A percentile compares a stretch with the other conserved stretches of the same genome.
phyloP scores from a whole-genome alignment of 2,888 invertebrate species.

The Tetragonula carbonaria region DNA sequence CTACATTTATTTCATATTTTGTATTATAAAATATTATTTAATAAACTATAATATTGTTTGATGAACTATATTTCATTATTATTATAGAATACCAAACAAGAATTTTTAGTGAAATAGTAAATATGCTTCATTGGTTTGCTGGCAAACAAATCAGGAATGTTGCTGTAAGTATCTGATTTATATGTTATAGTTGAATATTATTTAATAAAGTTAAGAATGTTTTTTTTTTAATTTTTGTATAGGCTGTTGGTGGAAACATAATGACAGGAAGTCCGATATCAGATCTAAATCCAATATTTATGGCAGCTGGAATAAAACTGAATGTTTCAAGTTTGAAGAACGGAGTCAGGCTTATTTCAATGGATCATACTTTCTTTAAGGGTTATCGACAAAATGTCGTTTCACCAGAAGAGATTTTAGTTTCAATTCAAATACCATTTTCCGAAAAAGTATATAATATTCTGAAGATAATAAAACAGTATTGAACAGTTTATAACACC shows the following conservation, averaged over 20 bases:
- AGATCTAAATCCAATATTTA: constrained; percentile 96
- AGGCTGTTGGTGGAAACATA: constrained; percentile 96
- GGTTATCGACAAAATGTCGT: constrained; percentile 93
- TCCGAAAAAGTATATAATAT: constrained; percentile 72
- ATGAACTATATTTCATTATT: constrained; percentile 10
- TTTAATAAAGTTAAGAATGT: background rate
- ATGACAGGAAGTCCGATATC: constrained; percentile 98
- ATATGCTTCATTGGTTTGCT: constrained; percentile 97
- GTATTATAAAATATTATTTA: background rate
- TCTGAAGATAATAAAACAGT: constrained; percentile 2
- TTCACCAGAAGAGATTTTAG: constrained; percentile 90
- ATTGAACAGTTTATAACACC: background rate
- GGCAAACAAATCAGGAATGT: constrained; percentile 98
- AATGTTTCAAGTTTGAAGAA: constrained; percentile 86
- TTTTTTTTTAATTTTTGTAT: constrained; percentile 51
- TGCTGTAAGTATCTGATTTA: constrained; percentile 86
- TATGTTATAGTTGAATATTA: background rate
- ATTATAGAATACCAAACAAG: constrained; percentile 85
- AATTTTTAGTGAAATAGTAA: constrained; percentile 88
- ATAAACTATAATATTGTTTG: background rate
- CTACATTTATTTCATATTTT: background rate
- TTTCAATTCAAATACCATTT: constrained; percentile 92
- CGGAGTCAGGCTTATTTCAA: constrained; percentile 86
- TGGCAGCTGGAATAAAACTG: constrained; percentile 90
- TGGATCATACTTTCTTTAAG: constrained; percentile 93